Conservation (phyloP, 2,113 vertebrate genomes). For the Xiphorhynchus elegans region DNA sequence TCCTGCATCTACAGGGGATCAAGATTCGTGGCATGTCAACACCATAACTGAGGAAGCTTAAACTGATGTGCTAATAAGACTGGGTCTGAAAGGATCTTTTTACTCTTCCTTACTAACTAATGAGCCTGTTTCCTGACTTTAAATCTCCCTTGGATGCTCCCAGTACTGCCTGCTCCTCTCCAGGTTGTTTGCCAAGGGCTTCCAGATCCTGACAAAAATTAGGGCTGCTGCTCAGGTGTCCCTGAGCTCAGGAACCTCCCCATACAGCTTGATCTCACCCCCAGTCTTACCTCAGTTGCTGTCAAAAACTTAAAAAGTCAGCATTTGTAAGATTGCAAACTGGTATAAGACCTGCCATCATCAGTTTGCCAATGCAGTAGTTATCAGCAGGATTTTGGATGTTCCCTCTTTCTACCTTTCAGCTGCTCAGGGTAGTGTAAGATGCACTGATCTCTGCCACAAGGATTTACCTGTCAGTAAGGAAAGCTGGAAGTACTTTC, state of each 20-base stretch:
- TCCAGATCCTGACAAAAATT: neutral
- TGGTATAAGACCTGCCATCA: neutral
- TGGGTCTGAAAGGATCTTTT: neutral
- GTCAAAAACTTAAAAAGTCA: neutral
- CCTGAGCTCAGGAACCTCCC: neutral
- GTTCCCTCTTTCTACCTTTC: neutral
- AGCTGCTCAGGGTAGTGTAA: neutral
- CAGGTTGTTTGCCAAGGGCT: neutral
- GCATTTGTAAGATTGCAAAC: neutral
- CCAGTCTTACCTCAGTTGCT: neutral
- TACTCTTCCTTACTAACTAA: neutral
- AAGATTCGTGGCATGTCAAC: too few relatives aligned
- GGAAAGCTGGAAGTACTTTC: neutral
- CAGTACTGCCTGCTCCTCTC: neutral
- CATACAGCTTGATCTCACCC: neutral
- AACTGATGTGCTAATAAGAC: neutral
- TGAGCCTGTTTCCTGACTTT: neutral
- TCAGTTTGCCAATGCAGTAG: neutral
- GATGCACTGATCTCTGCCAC: neutral
- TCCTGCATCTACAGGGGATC: too few relatives aligned
- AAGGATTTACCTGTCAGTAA: neutral
- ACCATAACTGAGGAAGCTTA: neutral
- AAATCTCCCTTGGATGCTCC: neutral
- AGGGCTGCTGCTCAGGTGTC: neutral
- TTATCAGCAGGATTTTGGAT: neutral